Base-by-base conservation (phyloP, 92 coral and sea anemone species). In the Micromussa lordhowensis region DNA sequence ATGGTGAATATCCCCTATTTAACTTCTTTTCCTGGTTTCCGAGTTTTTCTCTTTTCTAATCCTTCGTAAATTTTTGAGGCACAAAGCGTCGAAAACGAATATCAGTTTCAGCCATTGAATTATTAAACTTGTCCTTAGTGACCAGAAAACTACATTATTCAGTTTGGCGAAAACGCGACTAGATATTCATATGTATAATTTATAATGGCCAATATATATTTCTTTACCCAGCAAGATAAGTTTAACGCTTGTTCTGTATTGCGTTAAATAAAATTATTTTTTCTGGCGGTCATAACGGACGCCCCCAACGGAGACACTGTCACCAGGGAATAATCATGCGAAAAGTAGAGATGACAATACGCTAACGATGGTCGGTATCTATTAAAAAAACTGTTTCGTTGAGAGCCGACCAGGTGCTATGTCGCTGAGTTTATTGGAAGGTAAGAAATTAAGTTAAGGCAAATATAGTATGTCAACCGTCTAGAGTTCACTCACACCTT, bases 201-300 rank as follows among this genome's bases (percentile, higher is more conserved):
- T 30, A 83, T 75, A 69, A 71, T 4, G 10, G 21, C 38, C 29
- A 26, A 82, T 28, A 19, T 22, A 3, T 68, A 17, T 26, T 6
- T 44, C 31, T 82, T 28, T 40, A 30, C 30, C 15, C 77, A 83
- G 68, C 77, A 32, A 83, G 78, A 49, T 3, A 71, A 51, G 64
- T 36, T 32, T 59, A 31, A 35, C 17, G 40, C 10, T 35, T 59
- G 32, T 35, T 64, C 4, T 11, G 18, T 38, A 26, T 17, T 30
- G 38, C 57, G 58, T 16, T 38, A 38, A 66, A 26, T 38, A 38
- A 66, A 26, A 66, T 12, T 22, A 9, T 38, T 81, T 74, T 63
- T 35, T 21, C 34, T n/a, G 11, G 84, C 75, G 36, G 36, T 29
- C 14, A 15, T 3, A 13, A 73, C 10, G 22, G 13, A 36, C 53